Base-by-base conservation (phyloP, 2,888 invertebrate species). In the Eugnorisma glareosa region DNA sequence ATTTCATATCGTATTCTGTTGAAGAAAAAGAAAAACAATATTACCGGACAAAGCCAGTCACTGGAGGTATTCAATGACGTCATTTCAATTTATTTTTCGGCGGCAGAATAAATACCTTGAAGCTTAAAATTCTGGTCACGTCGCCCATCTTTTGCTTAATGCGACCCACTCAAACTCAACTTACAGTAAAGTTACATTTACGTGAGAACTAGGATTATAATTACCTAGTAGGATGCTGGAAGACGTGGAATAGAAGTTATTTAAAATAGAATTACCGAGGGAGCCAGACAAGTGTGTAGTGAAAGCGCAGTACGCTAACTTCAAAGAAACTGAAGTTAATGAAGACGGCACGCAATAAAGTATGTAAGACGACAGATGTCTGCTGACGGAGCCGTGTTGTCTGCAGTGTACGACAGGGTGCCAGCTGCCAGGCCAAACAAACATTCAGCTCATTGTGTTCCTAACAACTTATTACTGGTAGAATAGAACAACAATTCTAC, bases 261-360 rank as follows among this genome's bases (percentile, higher is more conserved):
- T 75, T 83, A 28, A 81, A 81, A 84, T 76, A 71, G 61, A 86
- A 76, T 85, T 86, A 81, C 67, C 45, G 21, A 21, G n/a, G 64
- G 40, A 66, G 75, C 45, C 51, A 81, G 81, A 81, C 84, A 79
- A 78, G 87, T 82, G 84, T 81, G 82, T 86, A 81, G 86, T 80
- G 80, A 81, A 84, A 85, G 86, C 82, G 77, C 82, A 79, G 76
- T 83, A 86, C 89, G 91, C 90, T 91, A 92, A 94, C 91, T 92
- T 92, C 93, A 92, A 91, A 93, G 93, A 90, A 90, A 89, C 91
- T 91, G 76, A 83, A 91, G 91, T 92, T 93, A 93, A 94, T 94
- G 93, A 94, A 94, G 93, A 93, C 88, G 89, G 82, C 87, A 90
- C 89, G 93, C 92, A 93, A 93, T 94, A 93, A 93, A 94, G 92